Percentiles rank a stretch among this genome's conserved stretches.
Evolutionary conservation across 1,140 invertebrate genomes (phyloP).

Genomic region (Tetramorium simillimum): DNA sequence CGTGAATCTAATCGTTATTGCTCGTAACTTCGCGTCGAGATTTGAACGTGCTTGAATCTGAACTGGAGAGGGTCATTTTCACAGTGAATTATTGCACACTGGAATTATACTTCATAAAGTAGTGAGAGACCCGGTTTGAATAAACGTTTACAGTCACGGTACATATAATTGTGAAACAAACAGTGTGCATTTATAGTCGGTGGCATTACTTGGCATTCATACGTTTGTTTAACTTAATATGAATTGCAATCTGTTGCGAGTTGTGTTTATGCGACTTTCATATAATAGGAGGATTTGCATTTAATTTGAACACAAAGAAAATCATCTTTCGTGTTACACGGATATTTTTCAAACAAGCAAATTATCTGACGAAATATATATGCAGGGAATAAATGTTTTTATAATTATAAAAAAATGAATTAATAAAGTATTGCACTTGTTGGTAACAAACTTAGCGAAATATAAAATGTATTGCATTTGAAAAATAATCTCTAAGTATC

Average conservation of each 20-base stretch:
- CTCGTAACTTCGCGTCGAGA: conserved; percentile 10
- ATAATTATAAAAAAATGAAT: neutral
- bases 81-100: neutral
- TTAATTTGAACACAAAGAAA: neutral
- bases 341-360: neutral
- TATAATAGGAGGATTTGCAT: neutral
- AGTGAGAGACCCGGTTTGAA: neutral
- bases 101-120: conserved; percentile 11
- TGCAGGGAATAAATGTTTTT: neutral
- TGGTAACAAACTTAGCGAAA: neutral
- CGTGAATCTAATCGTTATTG: conserved; percentile 10
- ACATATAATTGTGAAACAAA: neutral
- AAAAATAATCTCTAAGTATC: neutral
- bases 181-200: neutral
- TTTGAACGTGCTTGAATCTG: neutral
- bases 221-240: neutral
- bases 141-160: neutral
- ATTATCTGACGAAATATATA: neutral
- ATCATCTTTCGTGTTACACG: neutral
- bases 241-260: neutral
- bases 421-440: neutral
- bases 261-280: neutral
- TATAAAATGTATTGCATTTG: neutral
- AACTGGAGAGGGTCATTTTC: neutral
- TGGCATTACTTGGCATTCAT: neutral